Conservation (phyloP, 2,888 invertebrate species). For the Trissolcus brochymenae region DNA sequence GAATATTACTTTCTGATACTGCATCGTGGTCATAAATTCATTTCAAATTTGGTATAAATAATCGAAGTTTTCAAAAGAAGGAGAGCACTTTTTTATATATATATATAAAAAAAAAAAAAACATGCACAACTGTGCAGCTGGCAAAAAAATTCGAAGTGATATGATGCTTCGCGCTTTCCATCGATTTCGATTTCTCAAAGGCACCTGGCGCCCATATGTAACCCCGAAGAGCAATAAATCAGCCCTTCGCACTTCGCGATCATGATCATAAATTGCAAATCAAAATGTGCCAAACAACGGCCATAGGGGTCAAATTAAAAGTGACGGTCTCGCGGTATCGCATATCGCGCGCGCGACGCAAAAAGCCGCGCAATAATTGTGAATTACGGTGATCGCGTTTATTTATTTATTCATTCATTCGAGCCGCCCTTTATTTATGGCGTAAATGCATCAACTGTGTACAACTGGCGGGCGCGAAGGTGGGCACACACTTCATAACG, state of each 20-base stretch:
- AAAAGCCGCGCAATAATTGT: constrained; percentile 58
- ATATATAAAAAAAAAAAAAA: no score
- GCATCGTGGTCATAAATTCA: constrained; percentile 44
- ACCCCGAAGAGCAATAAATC: constrained; percentile 60
- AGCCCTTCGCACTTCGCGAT: constrained; percentile 42
- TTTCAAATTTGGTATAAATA: constrained; percentile 52
- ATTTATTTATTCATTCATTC: constrained; percentile 59
- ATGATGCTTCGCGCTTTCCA: constrained; percentile 52
- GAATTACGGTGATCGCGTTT: constrained; percentile 60
- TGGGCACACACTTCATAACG: constrained; percentile 25
- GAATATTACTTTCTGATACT: constrained; percentile 25
- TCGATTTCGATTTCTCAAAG: constrained; percentile 59
- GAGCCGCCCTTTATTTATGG: constrained; percentile 56
- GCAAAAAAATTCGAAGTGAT: constrained; percentile 42
- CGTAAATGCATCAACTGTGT: constrained; percentile 58
- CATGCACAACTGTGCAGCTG: not conserved
- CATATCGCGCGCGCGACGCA: constrained; percentile 31
- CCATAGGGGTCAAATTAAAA: constrained; percentile 72
- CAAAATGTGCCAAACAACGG: constrained; percentile 72
- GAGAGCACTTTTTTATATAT: not conserved
- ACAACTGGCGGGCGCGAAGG: constrained; percentile 38
- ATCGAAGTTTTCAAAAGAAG: constrained; percentile 30
- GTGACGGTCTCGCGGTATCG: constrained; percentile 68
- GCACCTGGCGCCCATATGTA: constrained; percentile 60
- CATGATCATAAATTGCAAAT: constrained; percentile 71